Percentiles rank a stretch among this genome's conserved stretches.
Conservation (phyloP, 1,140 invertebrate genomes). For the Heliconius hermathena region DNA sequence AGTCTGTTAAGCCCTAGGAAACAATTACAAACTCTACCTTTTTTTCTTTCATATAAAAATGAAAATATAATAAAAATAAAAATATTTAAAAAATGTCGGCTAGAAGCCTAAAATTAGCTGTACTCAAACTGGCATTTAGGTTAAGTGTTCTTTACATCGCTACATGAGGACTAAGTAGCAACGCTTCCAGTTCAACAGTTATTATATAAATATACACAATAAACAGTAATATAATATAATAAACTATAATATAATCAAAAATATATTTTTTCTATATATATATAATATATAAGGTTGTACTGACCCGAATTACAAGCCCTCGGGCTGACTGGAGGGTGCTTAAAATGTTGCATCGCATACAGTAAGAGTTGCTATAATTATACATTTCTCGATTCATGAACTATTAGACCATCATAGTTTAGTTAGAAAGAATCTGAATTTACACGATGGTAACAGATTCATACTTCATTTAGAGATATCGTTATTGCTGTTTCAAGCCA, state of each 20-base stretch:
- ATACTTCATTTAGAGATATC: background rate
- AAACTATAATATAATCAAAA: slow-evolving; percentile 19
- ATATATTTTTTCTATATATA: background rate
- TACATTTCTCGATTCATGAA: background rate
- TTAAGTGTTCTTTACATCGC: slow-evolving; percentile 9
- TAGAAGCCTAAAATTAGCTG: slow-evolving; percentile 21
- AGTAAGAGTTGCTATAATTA: slow-evolving; percentile 37
- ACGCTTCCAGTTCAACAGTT: slow-evolving; percentile 8
- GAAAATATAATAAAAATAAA: slow-evolving; percentile 14
- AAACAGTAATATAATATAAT: background rate
- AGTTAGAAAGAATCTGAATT: too few relatives aligned
- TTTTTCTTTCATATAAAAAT: background rate
- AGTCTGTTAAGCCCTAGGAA: background rate
- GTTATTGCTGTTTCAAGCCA: too few relatives aligned
- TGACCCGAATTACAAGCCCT: slow-evolving; percentile 42
- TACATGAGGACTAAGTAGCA: slow-evolving; percentile 4
- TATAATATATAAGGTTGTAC: slow-evolving; percentile 18
- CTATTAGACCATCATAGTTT: background rate
- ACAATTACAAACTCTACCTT: background rate
- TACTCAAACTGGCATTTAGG: slow-evolving; percentile 6
- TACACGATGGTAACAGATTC: too few relatives aligned
- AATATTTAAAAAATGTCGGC: slow-evolving; percentile 5
- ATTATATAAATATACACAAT: background rate
- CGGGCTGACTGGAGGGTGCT: slow-evolving; percentile 33
- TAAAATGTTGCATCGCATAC: slow-evolving; percentile 30